Percentiles rank a stretch among this genome's conserved stretches.
Conservation (phyloP, 2,113 vertebrate species). For the Archilochus colubris region DNA sequence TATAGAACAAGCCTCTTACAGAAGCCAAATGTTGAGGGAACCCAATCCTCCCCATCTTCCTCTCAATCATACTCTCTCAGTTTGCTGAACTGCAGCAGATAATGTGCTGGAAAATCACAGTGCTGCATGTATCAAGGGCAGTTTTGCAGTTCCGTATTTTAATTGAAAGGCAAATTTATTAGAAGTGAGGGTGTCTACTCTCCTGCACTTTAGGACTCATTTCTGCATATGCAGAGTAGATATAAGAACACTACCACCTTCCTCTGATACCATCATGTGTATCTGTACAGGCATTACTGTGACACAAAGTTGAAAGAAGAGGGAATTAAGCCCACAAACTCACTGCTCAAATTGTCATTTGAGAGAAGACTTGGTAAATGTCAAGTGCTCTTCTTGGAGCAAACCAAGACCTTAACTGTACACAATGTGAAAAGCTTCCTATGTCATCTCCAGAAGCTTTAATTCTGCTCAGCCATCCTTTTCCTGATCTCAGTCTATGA, state of each 20-base stretch:
- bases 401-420: neutral
- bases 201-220: neutral
- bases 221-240: neutral
- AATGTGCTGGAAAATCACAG: neutral
- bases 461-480: neutral
- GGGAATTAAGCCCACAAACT: neutral
- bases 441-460: neutral
- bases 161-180: neutral
- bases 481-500: neutral
- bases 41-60: neutral
- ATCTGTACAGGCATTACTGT: neutral
- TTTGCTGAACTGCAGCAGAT: neutral
- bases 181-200: neutral
- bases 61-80: neutral
- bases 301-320: neutral
- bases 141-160: rapidly evolving
- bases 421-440: neutral
- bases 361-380: neutral
- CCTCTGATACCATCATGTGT: neutral
- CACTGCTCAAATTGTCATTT: neutral
- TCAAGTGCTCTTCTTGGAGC: neutral
- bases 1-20: neutral
- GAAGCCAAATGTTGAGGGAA: neutral
- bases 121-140: neutral
- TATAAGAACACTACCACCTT: neutral